Percentiles rank a stretch among this genome's conserved stretches.
phyloP scores from a whole-genome alignment of 2,113 vertebrate species.

The Xiphophorus hellerii region DNA sequence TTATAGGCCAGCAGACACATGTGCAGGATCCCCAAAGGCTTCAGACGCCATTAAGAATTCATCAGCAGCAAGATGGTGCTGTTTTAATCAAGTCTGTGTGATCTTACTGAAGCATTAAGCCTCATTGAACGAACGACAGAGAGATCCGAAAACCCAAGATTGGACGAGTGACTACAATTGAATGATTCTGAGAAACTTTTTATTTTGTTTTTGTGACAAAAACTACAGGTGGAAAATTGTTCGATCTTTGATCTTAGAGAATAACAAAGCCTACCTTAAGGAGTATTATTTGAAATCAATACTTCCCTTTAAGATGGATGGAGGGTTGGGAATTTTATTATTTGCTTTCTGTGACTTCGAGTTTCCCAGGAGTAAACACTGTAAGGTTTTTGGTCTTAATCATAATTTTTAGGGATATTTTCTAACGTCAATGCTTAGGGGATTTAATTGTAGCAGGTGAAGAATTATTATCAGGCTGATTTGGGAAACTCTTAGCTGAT shows the following conservation, averaged over 20 bases:
- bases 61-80: conserved; percentile 73
- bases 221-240: neutral
- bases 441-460: no score
- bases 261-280: no score
- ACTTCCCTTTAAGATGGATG: no score
- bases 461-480: no score
- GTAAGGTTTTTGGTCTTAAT: no score
- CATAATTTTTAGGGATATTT: no score
- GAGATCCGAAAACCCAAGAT: conserved; percentile 5
- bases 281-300: no score
- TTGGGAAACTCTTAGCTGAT: no score
- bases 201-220: neutral
- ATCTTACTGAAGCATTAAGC: conserved; percentile 54
- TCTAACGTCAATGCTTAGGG: no score
- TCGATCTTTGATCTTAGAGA: neutral
- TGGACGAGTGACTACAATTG: neutral
- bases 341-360: no score
- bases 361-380: no score
- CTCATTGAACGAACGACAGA: conserved; percentile 35
- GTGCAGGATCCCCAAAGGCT: conserved; percentile 47
- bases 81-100: conserved; percentile 74
- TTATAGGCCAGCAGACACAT: conserved; percentile 62
- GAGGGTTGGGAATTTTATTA: no score
- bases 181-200: neutral
- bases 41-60: conserved; percentile 67